phyloP scores from a whole-genome alignment of 2,888 invertebrate genomes.

The Oscheius myriophilus region DNA sequence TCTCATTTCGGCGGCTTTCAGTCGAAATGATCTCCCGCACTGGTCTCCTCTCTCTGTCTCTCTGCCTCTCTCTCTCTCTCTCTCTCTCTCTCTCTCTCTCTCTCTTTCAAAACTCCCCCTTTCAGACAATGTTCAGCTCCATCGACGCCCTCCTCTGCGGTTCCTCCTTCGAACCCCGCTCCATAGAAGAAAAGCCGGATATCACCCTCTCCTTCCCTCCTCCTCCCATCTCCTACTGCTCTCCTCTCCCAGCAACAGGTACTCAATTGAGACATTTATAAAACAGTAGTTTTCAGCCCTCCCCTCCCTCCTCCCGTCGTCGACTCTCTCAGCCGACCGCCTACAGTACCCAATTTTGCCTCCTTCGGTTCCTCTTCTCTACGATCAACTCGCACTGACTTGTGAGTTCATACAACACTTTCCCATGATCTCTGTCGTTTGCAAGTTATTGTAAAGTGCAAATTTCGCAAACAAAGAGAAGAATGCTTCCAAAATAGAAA shows the following conservation, averaged over 20 bases:
- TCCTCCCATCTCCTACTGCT: slow-evolving; percentile 1
- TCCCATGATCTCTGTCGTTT: not conserved
- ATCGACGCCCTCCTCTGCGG: slow-evolving; percentile 34
- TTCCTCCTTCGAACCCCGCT: not conserved
- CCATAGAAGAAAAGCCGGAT: not conserved
- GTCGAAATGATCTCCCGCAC: too few species aligned
- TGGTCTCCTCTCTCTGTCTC: too few species aligned
- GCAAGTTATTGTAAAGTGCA: not conserved
- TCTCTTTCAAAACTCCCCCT: not conserved
- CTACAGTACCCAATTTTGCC: slow-evolving; percentile 29
- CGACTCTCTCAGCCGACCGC: slow-evolving; percentile 14
- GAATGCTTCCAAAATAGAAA: not conserved
- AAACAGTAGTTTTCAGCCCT: slow-evolving; percentile 1
- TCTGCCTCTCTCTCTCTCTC: not conserved
- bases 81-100: not conserved
- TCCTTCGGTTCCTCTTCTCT: slow-evolving; percentile 42
- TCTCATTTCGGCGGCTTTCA: too few species aligned
- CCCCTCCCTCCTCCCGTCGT: slow-evolving; percentile 4
- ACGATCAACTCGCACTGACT: slow-evolving; percentile 55
- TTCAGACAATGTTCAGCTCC: slow-evolving; percentile 30
- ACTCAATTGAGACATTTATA: not conserved
- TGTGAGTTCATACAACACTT: slow-evolving; percentile 22
- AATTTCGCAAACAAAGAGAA: not conserved
- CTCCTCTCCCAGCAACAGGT: not conserved
- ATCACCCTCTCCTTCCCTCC: not conserved